A percentile compares a stretch with the other conserved stretches of the same genome.
These are phyloP conservation scores for Cydia pomonella DNA, from an alignment of 1,140 invertebrate species.

Conservation along the genomic window DNA sequence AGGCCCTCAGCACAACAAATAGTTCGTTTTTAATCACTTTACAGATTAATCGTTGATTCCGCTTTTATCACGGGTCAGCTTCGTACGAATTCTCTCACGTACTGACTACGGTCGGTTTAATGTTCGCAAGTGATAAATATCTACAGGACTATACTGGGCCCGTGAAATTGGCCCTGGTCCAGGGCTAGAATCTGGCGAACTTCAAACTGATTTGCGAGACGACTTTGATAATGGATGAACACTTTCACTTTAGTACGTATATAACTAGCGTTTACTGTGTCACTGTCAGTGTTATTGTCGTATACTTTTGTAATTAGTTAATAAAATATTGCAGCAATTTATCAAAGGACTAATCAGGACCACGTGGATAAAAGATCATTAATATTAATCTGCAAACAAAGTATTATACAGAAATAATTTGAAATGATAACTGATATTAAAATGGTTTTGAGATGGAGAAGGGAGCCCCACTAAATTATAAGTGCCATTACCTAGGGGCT, in stretches of 20 bases:
- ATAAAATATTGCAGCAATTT: too few species aligned
- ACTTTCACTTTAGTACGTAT: neutral
- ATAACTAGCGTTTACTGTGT: neutral
- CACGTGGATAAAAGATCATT: too few species aligned
- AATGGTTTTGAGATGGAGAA: too few species aligned
- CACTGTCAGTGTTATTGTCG: neutral
- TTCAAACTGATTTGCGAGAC: conserved; percentile 33
- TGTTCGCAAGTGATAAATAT: conserved; percentile 28
- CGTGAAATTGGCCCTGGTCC: conserved; percentile 26
- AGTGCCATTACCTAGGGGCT: too few species aligned
- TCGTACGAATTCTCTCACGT: conserved; percentile 3
- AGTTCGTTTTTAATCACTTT: too few species aligned
- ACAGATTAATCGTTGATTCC: neutral
- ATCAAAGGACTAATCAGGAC: too few species aligned
- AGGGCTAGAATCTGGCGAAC: conserved; percentile 33
- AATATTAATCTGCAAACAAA: too few species aligned
- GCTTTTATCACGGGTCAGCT: neutral
- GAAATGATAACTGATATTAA: too few species aligned
- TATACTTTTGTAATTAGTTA: too few species aligned
- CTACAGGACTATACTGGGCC: conserved; percentile 1
- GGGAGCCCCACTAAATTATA: too few species aligned
- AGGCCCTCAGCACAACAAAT: too few species aligned
- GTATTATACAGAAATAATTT: too few species aligned
- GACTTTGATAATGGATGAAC: neutral
- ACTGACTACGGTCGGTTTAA: neutral